phyloP scores from a whole-genome alignment of 53 echinoderm and acorn worm genomes.

The Zoroaster sp. region DNA sequence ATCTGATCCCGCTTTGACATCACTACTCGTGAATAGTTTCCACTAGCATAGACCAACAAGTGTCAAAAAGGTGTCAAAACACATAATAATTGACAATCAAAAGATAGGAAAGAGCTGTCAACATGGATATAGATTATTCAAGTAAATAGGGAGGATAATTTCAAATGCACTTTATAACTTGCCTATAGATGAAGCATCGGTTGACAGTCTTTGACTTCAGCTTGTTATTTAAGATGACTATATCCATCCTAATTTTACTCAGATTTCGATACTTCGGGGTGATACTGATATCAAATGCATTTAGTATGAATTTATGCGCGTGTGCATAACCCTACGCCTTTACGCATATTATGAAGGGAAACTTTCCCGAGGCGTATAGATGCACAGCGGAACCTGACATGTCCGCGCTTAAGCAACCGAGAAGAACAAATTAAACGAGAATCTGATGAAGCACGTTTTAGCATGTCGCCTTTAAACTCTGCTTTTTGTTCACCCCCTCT shows the following conservation, averaged over 20 bases:
- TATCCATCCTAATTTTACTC: background rate
- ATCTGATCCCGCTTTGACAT: too few species aligned
- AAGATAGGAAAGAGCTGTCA: too few species aligned
- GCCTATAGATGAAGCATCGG: background rate
- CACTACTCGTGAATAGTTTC: too few species aligned
- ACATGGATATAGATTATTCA: too few species aligned
- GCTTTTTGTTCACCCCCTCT: background rate
- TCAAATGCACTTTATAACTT: too few species aligned
- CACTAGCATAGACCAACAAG: too few species aligned
- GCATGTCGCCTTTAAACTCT: background rate
- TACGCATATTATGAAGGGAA: background rate
- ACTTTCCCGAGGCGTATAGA: background rate
- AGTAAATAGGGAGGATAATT: too few species aligned
- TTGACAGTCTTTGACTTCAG: background rate
- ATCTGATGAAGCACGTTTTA: background rate
- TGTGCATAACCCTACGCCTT: background rate
- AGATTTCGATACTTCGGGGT: background rate
- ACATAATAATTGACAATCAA: too few species aligned
- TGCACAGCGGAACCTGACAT: background rate
- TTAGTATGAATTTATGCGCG: background rate
- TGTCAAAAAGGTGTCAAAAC: too few species aligned
- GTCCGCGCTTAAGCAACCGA: background rate
- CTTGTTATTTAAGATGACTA: background rate
- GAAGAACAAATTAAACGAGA: background rate
- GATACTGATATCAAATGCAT: background rate